Conservation (phyloP, 2,888 invertebrate species). For the Platerodrilus igneus region DNA sequence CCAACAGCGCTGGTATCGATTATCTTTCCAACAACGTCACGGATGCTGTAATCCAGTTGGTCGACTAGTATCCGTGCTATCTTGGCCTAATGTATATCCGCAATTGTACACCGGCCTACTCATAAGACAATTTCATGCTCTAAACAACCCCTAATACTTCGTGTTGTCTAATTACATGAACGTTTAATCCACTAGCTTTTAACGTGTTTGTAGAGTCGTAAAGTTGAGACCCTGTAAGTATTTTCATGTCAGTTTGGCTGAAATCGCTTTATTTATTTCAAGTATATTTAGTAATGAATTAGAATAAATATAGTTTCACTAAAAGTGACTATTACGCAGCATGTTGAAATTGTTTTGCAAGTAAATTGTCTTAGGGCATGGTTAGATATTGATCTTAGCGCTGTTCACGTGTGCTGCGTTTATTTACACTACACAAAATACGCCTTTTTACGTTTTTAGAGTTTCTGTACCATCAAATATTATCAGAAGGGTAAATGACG, state of each 20-base stretch:
- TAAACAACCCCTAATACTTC: slow-evolving; percentile 25
- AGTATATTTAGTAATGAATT: too few relatives aligned
- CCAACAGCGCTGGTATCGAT: slow-evolving; percentile 47
- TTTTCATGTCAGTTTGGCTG: slow-evolving; percentile 10
- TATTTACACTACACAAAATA: too few relatives aligned
- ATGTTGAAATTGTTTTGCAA: too few relatives aligned
- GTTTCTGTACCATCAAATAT: too few relatives aligned
- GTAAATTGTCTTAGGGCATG: too few relatives aligned
- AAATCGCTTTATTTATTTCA: too few relatives aligned
- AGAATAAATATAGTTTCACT: too few relatives aligned
- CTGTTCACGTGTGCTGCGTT: too few relatives aligned
- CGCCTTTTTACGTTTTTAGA: too few relatives aligned
- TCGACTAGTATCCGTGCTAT: slow-evolving; percentile 33
- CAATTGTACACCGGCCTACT: slow-evolving; percentile 21
- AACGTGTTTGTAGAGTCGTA: slow-evolving; percentile 8
- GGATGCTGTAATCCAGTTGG: slow-evolving; percentile 46
- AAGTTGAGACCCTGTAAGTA: slow-evolving; percentile 14
- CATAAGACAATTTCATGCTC: slow-evolving; percentile 26
- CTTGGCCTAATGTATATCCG: slow-evolving; percentile 29
- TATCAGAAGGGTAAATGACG: too few relatives aligned
- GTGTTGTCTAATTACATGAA: slow-evolving; percentile 21
- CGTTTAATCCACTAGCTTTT: slow-evolving; percentile 4
- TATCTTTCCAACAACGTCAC: slow-evolving; percentile 46
- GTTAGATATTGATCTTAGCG: too few relatives aligned
- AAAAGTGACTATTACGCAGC: too few relatives aligned